Conservation (phyloP, 1,140 invertebrate genomes). For the Oscheius sp. region DNA sequence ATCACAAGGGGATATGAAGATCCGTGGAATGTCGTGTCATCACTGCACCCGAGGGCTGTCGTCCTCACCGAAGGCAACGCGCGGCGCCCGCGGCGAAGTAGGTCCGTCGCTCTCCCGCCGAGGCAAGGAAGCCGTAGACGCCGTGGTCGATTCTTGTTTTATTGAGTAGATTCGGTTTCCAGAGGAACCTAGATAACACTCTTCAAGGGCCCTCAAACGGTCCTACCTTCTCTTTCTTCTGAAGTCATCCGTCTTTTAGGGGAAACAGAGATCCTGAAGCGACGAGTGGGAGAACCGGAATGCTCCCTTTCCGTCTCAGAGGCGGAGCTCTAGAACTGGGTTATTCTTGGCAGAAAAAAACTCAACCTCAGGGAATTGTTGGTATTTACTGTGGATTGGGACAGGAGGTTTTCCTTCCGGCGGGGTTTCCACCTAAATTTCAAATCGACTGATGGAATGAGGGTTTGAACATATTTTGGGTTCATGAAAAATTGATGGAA, state of each 20-base stretch:
- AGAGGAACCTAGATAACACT: background rate
- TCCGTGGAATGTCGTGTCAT: constrained; percentile 1
- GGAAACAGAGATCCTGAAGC: constrained; percentile 42
- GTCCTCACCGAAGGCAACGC: constrained; percentile 40
- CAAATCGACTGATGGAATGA: background rate
- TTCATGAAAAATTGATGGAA: background rate
- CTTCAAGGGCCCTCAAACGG: background rate
- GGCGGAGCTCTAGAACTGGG: background rate
- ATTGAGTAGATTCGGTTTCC: constrained; percentile 7
- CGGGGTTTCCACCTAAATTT: too few species aligned
- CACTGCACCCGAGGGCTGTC: constrained; percentile 25
- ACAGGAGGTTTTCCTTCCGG: constrained; percentile 13
- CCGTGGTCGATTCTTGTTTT: constrained; percentile 14
- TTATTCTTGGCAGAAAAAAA: background rate
- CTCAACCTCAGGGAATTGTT: background rate
- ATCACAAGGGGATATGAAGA: background rate
- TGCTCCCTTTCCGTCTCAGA: constrained; percentile 12
- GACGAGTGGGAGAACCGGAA: constrained; percentile 23
- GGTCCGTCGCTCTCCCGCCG: background rate
- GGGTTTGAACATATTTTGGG: background rate
- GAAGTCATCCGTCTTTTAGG: constrained; percentile 30
- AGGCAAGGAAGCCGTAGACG: constrained; percentile 16
- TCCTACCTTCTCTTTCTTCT: constrained; percentile 16
- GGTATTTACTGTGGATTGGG: constrained; percentile 24
- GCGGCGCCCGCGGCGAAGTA: constrained; percentile 37